Base-by-base conservation (phyloP, 2,888 invertebrate genomes). In the Ptilodon capucinus region DNA sequence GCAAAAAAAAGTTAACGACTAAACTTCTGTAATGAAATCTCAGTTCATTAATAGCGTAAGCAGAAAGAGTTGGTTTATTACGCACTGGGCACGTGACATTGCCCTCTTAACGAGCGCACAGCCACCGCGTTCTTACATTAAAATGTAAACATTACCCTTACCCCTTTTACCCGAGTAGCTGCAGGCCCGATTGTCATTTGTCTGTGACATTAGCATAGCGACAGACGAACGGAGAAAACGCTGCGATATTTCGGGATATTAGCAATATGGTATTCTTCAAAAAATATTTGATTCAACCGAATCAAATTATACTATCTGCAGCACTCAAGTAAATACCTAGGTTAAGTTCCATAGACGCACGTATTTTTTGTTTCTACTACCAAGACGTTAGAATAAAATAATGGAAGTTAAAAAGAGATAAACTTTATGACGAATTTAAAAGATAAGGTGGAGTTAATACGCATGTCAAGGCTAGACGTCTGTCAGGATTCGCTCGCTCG, bases 121-220 rank as follows among this genome's bases (percentile, higher is more conserved):
- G 74, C 67, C 65, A 63, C 44, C 66, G 44, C 76, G 79, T 83
- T 86, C 88, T 86, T 86, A 81, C 84, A 89, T 88, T 89, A 88
- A 88, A 87, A 85, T 85, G 84, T 86, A 87, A 89, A 88, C 87
- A 83, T 73, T 71, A 77, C 79, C 87, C 81, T 78, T 82, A 81
- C 81, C 87, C 84, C 81, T 81, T n/a, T 84, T 77, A 74, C 70
- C 78, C 75, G 79, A 80, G 79, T 79, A 77, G 61, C 79, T 71
- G 76, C 57, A 76, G 76, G 76, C 76, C 74, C 71, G 77, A 78
- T 84, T 74, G 83, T 84, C 83, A 85, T 87, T 86, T 84, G 82
- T 81, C 80, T 83, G 79, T 74, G 75, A 79, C 82, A 81, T 79
- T 74, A 71, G 54, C 62, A 46, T 42, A 14, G 13, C 3, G 0